These are phyloP conservation scores for Globia sparganii DNA, from an alignment of 2,888 invertebrate genomes.

Conservation along the genomic window DNA sequence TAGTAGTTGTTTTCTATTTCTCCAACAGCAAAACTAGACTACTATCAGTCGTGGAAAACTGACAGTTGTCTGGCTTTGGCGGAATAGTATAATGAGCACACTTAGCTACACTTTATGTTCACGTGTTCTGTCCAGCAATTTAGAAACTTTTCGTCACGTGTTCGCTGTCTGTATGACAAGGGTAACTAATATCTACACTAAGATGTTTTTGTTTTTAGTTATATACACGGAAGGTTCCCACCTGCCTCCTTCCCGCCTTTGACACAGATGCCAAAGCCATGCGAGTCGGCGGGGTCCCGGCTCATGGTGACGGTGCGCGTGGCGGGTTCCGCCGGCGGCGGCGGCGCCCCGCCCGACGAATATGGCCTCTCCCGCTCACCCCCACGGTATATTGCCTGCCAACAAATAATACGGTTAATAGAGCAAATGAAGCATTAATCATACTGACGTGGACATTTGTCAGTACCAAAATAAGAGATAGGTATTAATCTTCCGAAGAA, in stretches of 20 bases:
- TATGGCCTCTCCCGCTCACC: constrained; percentile 89
- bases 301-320: constrained; percentile 96
- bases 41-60: neutral
- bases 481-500: neutral
- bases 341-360: constrained; percentile 90
- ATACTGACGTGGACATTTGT: neutral
- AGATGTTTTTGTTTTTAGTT: constrained; percentile 32
- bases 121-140: constrained; percentile 8
- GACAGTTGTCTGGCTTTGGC: neutral
- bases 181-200: constrained; percentile 41
- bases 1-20: neutral
- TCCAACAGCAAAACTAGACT: neutral
- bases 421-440: constrained; percentile 1
- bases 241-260: constrained; percentile 97
- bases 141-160: constrained; percentile 20
- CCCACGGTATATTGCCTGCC: constrained; percentile 90
- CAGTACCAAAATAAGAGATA: neutral
- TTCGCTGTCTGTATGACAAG: constrained; percentile 54
- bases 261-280: constrained; percentile 97
- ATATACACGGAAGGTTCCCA: constrained; percentile 76
- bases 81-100: neutral
- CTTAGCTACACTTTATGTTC: neutral
- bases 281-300: constrained; percentile 94
- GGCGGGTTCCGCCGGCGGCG: constrained; percentile 93
- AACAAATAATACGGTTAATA: constrained; percentile 17